Percentiles rank a stretch among this genome's conserved stretches.
Conservation (phyloP, 2,113 vertebrate species). For the Oxyura jamaicensis region DNA sequence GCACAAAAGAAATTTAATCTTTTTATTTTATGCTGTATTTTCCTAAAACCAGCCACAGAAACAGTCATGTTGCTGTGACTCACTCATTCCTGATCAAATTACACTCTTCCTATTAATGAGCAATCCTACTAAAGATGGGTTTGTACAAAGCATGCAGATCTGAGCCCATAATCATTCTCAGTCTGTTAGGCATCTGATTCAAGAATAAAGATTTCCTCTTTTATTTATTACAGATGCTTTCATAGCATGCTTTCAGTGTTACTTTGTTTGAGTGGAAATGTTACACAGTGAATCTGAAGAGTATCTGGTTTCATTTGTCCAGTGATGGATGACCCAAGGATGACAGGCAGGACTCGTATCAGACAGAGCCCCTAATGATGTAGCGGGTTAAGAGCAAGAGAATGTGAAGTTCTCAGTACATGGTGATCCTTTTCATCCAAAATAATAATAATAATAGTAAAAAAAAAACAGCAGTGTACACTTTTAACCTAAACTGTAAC, state of each 20-base stretch:
- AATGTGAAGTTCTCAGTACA: background rate
- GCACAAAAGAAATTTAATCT: background rate
- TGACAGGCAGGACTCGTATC: background rate
- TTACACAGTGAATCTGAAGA: background rate
- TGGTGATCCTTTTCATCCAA: background rate
- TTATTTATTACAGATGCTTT: background rate
- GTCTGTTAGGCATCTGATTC: background rate
- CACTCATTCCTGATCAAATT: background rate
- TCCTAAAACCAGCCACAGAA: background rate
- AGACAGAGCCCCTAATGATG: slow-evolving; percentile 15
- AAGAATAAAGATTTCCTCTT: background rate
- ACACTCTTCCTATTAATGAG: background rate
- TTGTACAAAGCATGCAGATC: background rate
- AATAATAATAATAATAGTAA: no score
- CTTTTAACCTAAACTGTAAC: background rate
- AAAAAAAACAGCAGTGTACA: background rate
- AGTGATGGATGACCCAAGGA: background rate
- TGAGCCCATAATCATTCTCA: background rate
- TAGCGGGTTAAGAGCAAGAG: background rate
- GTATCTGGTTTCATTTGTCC: background rate
- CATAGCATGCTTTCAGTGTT: background rate
- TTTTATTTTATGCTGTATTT: background rate
- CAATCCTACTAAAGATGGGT: background rate
- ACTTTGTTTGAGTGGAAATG: background rate
- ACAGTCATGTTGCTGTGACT: background rate